phyloP scores from a whole-genome alignment of 2,797 vertebrate genomes.

The Anguilla obscura region DNA sequence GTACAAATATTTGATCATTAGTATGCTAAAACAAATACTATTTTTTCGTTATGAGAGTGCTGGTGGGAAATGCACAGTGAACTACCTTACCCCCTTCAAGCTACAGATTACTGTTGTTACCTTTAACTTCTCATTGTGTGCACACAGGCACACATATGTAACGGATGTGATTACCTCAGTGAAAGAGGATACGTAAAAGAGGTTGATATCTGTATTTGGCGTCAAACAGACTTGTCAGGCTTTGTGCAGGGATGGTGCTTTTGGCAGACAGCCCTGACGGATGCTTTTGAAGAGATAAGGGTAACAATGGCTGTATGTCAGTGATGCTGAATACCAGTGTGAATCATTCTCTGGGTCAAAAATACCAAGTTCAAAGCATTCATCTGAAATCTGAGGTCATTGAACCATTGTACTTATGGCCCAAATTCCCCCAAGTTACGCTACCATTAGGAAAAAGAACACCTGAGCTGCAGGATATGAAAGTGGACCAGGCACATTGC shows the following conservation, averaged over 20 bases:
- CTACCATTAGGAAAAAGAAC: not conserved
- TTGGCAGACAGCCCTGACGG: conserved; percentile 44
- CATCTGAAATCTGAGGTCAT: not conserved
- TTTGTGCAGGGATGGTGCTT: conserved; percentile 38
- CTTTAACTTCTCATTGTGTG: not conserved
- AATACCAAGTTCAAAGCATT: not conserved
- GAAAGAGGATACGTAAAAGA: conserved; percentile 32
- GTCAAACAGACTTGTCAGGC: conserved; percentile 40
- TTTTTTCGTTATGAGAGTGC: not conserved
- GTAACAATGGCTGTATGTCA: conserved; percentile 24
- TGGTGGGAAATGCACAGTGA: too few species aligned
- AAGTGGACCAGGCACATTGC: not conserved
- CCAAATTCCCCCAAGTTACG: not conserved
- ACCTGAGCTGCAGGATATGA: not conserved
- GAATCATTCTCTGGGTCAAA: not conserved
- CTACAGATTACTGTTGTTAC: not conserved
- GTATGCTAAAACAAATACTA: not conserved
- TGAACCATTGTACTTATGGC: conserved; percentile 12
- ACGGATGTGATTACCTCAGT: conserved; percentile 4
- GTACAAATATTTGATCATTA: not conserved
- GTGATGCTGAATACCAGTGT: conserved; percentile 26
- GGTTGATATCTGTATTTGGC: conserved; percentile 38
- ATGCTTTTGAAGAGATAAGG: conserved; percentile 41
- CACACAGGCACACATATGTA: not conserved
- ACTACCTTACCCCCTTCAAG: not conserved